Conservation (phyloP, 2,888 invertebrate species). For the Camptogramma bilineatum region DNA sequence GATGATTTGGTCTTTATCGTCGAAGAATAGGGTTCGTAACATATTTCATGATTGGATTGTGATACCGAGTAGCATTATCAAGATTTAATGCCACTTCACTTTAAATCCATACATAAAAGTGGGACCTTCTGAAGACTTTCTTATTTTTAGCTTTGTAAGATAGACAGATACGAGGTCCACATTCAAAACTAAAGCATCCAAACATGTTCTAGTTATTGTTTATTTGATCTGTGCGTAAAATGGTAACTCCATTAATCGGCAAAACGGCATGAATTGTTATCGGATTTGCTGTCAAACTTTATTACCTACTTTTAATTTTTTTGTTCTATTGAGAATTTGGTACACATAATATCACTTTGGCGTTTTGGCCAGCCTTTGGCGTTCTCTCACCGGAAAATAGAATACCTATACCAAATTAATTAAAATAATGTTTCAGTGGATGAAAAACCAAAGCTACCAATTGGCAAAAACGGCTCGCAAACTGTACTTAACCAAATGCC, state of each 20-base stretch:
- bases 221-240: neutral
- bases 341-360: too few species aligned
- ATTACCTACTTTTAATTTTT: too few species aligned
- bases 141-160: constrained; percentile 73
- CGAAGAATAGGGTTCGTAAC: too few species aligned
- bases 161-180: constrained; percentile 82
- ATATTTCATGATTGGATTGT: constrained; percentile 46
- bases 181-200: constrained; percentile 34
- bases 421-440: constrained; percentile 63
- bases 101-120: constrained; percentile 58
- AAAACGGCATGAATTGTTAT: too few species aligned
- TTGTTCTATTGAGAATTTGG: too few species aligned
- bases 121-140: constrained; percentile 80
- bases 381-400: too few species aligned
- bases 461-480: constrained; percentile 72
- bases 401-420: neutral
- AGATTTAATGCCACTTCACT: constrained; percentile 54
- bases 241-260: too few species aligned
- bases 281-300: too few species aligned
- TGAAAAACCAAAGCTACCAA: constrained; percentile 67
- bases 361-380: too few species aligned
- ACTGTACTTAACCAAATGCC: constrained; percentile 64
- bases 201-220: neutral
- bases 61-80: constrained; percentile 56
- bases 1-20: neutral